These are phyloP conservation scores for Trachops cirrhosus DNA, from an alignment of 2,797 vertebrate genomes.

Conservation along the genomic window DNA sequence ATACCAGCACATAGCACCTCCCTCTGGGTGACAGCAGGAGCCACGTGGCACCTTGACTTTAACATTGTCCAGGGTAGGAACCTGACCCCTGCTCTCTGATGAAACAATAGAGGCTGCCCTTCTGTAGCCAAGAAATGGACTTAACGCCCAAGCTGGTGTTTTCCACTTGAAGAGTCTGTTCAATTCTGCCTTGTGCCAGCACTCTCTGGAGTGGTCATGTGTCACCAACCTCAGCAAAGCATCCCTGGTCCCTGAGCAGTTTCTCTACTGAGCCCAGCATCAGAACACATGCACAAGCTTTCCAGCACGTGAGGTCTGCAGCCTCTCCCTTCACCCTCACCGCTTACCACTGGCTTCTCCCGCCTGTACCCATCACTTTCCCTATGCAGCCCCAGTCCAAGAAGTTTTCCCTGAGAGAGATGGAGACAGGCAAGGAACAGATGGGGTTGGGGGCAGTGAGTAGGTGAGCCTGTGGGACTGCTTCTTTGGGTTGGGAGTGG, in stretches of 20 bases:
- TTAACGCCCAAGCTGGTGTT: background rate
- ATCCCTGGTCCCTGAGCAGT: background rate
- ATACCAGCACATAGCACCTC: background rate
- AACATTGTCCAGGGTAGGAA: background rate
- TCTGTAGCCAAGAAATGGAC: background rate
- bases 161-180: background rate
- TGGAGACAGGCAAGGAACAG: accelerated
- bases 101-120: background rate
- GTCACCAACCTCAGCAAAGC: background rate
- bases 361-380: background rate
- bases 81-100: background rate
- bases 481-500: background rate
- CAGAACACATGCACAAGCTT: background rate
- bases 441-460: too few relatives aligned
- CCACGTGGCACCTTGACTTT: background rate
- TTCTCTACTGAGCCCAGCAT: background rate
- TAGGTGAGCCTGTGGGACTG: accelerated
- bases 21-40: background rate
- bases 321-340: background rate
- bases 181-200: background rate
- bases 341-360: background rate
- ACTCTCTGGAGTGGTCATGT: background rate
- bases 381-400: background rate
- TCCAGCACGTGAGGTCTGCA: accelerated
- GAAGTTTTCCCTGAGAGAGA: background rate